Percentiles rank a stretch among this genome's conserved stretches.
phyloP scores from a whole-genome alignment of 2,797 vertebrate genomes.

The Merluccius polli region DNA sequence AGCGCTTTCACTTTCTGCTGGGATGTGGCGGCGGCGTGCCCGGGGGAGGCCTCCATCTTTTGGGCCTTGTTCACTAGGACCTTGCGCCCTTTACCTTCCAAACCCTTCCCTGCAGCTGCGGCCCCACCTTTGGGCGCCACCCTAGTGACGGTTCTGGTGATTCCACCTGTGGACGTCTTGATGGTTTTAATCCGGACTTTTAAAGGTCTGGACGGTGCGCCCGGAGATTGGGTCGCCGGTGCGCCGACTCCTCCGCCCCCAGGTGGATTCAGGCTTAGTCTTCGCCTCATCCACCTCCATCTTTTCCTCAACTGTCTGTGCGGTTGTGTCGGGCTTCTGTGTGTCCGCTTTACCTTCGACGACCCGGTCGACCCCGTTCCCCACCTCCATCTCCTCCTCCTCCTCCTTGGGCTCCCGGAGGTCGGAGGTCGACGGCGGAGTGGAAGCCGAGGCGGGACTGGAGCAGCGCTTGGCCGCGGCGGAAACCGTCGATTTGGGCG shows the following conservation, averaged over 20 bases:
- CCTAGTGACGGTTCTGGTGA: constrained; percentile 91
- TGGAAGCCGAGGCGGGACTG: constrained; percentile 64
- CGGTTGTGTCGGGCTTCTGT: constrained; percentile 51
- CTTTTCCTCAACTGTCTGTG: constrained; percentile 62
- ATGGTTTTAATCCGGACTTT: constrained; percentile 97
- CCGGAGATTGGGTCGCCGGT: constrained; percentile 68
- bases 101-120: constrained; percentile 56
- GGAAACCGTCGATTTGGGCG: constrained; percentile 67
- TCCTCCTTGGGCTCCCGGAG: constrained; percentile 79
- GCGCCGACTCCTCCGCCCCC: constrained; percentile 27
- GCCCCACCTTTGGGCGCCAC: constrained; percentile 73
- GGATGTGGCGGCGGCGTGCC: constrained; percentile 54
- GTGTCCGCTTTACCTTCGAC: constrained; percentile 58
- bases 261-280: constrained; percentile 39
- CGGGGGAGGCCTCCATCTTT: constrained; percentile 51
- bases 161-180: constrained; percentile 90
- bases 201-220: constrained; percentile 83
- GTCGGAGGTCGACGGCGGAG: constrained; percentile 67
- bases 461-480: constrained; percentile 65
- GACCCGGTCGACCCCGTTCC: constrained; percentile 58
- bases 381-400: constrained; percentile 79
- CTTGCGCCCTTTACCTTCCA: constrained; percentile 67
- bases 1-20: constrained; percentile 69
- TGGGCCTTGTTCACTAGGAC: constrained; percentile 56
- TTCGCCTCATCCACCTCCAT: constrained; percentile 68